Conservation (phyloP, 2,888 invertebrate genomes). For the Adineta ricciae region DNA sequence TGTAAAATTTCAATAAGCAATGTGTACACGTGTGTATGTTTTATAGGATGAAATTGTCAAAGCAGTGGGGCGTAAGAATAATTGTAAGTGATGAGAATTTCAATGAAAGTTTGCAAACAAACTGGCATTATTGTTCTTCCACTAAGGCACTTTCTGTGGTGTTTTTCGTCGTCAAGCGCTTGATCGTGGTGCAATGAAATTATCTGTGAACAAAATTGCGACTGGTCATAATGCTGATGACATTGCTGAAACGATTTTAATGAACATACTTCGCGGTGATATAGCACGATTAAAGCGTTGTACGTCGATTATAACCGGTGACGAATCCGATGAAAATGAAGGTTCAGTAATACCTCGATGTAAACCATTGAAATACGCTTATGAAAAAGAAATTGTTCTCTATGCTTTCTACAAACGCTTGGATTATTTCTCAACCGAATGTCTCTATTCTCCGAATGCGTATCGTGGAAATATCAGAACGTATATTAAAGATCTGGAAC, state of each 20-base stretch:
- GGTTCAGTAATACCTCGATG: constrained; percentile 68
- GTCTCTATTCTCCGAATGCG: constrained; percentile 94
- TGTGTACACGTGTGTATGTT: background rate
- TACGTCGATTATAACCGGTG: constrained; percentile 76
- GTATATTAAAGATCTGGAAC: constrained; percentile 84
- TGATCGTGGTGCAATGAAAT: constrained; percentile 78
- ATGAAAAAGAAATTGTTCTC: constrained; percentile 98
- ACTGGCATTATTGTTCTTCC: no score
- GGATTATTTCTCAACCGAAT: constrained; percentile 95
- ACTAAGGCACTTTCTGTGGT: constrained; percentile 53
- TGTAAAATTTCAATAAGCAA: background rate
- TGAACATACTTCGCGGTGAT: constrained; percentile 93
- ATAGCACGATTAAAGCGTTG: constrained; percentile 82
- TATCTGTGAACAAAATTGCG: constrained; percentile 81
- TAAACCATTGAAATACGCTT: constrained; percentile 89
- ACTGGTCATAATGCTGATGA: constrained; percentile 70
- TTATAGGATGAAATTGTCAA: constrained; percentile 72
- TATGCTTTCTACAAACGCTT: constrained; percentile 91
- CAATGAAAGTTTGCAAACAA: no score
- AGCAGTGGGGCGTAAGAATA: constrained; percentile 69
- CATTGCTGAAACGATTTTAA: constrained; percentile 91
- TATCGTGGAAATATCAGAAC: constrained; percentile 62
- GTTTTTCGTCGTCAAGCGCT: constrained; percentile 82
- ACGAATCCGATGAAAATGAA: constrained; percentile 56
- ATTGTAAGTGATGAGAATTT: constrained; percentile 57